Base-by-base conservation (phyloP, 2,113 vertebrate species). In the Scatophagus argus region DNA sequence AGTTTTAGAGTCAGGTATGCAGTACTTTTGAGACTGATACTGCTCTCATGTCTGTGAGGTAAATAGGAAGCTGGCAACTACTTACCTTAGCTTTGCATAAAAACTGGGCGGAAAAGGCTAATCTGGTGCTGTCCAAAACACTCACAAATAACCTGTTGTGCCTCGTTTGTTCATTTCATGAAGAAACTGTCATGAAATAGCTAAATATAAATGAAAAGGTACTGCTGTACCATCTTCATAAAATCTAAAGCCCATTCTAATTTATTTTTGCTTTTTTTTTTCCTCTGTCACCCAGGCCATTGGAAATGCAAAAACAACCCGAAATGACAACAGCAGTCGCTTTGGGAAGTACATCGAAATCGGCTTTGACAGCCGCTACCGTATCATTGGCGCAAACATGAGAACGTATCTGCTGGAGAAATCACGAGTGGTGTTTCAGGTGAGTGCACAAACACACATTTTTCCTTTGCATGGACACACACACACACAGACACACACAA, bases 281-380 rank as follows among this genome's bases (percentile, higher is more conserved):
- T 34, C 7, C 34, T 47, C 17, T 65, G 77, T 74, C 79, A 25
- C 61, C 76, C 87, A 99, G 98, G 96, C 98, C 60, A 99, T 99
- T 52, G 98, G 98, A 82, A 99, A 99, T 73, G 98, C 98, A 71
- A 99, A 99, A 92, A 99, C 98, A 32, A 99, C 98, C 31, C 95
- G 98, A 59, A 99, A 99, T 62, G 98, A 99, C 94, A 99, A 99
- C 90, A 99, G 98, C 93, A 99, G 98, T 90, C 98, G 98, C 62
- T 99, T 99, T 85, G 98, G 98, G 23, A 99, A 99, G 77, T 99
- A 99, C 86, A 99, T 99, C 25, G 98, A 99, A 88, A 99, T 99
- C 54, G 98, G 98, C 49, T 99, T 99, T 66, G 97, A 99, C 93
- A 96, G 92, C 81, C 94, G 95, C 36, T 97, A 95, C 81, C 95